A percentile compares a stretch with the other conserved stretches of the same genome.
These are phyloP conservation scores for Gobio occitaniae DNA, from an alignment of 2,797 vertebrate genomes.

Conservation along the genomic window DNA sequence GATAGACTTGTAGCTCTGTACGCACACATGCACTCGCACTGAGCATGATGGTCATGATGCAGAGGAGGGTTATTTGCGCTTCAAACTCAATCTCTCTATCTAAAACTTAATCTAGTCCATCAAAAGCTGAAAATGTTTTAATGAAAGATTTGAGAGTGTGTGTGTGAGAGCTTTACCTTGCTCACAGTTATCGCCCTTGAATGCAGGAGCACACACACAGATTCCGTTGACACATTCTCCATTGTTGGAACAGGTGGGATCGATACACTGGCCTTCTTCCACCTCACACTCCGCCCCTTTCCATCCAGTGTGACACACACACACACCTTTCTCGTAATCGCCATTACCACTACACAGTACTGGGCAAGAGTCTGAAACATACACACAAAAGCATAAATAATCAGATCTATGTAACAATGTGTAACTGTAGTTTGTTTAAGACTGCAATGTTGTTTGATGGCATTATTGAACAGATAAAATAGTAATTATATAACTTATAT, in stretches of 20 bases:
- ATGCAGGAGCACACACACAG: conserved; percentile 85
- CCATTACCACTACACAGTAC: conserved; percentile 87
- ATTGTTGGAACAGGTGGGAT: conserved; percentile 87
- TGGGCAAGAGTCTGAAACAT: conserved; percentile 83
- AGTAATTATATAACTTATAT: neutral
- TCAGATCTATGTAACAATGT: neutral
- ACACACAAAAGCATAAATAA: conserved; percentile 12
- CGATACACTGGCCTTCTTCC: conserved; percentile 87
- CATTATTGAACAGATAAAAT: neutral
- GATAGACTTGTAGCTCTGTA: conserved; percentile 30
- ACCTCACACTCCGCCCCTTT: conserved; percentile 88
- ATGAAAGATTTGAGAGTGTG: conserved; percentile 19
- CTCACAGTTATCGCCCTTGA: conserved; percentile 88
- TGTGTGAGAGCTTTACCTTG: conserved; percentile 77
- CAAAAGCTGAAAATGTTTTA: conserved; percentile 24
- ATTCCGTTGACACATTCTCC: conserved; percentile 85
- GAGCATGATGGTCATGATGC: conserved; percentile 15
- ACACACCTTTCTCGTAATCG: conserved; percentile 88
- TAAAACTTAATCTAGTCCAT: conserved; percentile 16
- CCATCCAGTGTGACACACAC: conserved; percentile 84
- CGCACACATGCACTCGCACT: neutral
- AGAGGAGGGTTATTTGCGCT: conserved; percentile 37
- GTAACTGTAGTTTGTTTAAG: neutral
- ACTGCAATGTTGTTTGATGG: neutral
- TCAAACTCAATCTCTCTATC: conserved; percentile 19